Evolutionary conservation across 2,888 invertebrate species (phyloP), one percentile per base, ranked within the genome.

Genomic region (Geotrupes spiniger): DNA sequence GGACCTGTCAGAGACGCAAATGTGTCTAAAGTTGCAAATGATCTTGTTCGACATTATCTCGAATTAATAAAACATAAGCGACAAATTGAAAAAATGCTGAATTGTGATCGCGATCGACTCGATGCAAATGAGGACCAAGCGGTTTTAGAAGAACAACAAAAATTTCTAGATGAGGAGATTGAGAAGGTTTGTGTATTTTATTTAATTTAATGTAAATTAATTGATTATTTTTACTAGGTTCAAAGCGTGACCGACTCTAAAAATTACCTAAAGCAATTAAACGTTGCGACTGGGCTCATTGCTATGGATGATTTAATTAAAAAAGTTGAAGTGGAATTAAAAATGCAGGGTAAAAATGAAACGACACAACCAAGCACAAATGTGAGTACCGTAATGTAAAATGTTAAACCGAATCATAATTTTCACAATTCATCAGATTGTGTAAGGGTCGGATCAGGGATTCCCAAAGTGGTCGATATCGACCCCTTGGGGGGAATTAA

Each of bases 221-320:
- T n/a, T 28, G 6, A 21, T 33, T 29, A 11, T 21, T 44, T n/a
- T 33, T 21, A 21, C 46, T 38, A 36, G 45, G 11, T 15, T 39
- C 26, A 49, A 46, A 14, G 29, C 10, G 25, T 11, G 11, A 15
- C 26, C 15, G 8, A 15, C 9, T 46, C 40, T 8, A 36, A 46
- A 17, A 25, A 58, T 26, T 52, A 63, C 43, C 47, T 68, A 14
- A 64, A 64, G 48, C 58, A 65, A 44, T 49, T 66, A 17, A 66
- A 66, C 47, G 49, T 71, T 26, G 59, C 61, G 8, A 62, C 64
- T 4, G 63, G 69, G 27, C 42, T 72, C 33, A 56, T 62, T 11
- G 60, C 67, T 5, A 63, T 70, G 48, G 66, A 72, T 42, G 59
- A 61, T 28, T 53, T 71, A 37, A 68, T 72, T 29, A 46, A 63